Conservation (phyloP, 2,797 vertebrate genomes). For the Avahi laniger region DNA sequence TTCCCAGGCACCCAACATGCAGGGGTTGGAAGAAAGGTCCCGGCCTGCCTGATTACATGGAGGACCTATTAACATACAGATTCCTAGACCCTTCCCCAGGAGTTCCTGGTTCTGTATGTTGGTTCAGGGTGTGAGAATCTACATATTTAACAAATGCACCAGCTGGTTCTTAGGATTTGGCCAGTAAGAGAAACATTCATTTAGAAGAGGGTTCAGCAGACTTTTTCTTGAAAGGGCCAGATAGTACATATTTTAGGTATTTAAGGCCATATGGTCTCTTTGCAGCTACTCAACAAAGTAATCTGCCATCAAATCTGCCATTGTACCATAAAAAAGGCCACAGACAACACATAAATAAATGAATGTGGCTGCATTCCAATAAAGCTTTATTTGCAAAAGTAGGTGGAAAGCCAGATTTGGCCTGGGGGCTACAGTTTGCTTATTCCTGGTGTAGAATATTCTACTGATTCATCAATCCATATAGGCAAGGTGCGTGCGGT, state of each 20-base stretch:
- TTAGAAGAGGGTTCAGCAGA: not conserved
- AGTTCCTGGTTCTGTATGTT: not conserved
- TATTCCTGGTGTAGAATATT: not conserved
- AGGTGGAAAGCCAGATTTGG: not conserved
- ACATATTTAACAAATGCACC: not conserved
- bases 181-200: not conserved
- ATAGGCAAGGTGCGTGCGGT: not conserved
- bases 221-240: not conserved
- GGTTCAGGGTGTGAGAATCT: not conserved
- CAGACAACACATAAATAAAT: not conserved
- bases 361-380: not conserved
- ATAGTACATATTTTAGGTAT: not conserved
- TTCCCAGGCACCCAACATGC: not conserved
- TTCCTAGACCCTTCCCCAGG: not conserved
- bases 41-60: not conserved
- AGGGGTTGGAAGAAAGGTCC: not conserved
- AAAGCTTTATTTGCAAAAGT: constrained; percentile 10
- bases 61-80: not conserved
- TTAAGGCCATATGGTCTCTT: not conserved
- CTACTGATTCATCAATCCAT: constrained; percentile 10
- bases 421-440: not conserved
- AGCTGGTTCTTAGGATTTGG: not conserved
- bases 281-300: not conserved
- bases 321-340: not conserved
- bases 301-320: not conserved